phyloP scores from a whole-genome alignment of 2,113 vertebrate species.

The Mirounga angustirostris region DNA sequence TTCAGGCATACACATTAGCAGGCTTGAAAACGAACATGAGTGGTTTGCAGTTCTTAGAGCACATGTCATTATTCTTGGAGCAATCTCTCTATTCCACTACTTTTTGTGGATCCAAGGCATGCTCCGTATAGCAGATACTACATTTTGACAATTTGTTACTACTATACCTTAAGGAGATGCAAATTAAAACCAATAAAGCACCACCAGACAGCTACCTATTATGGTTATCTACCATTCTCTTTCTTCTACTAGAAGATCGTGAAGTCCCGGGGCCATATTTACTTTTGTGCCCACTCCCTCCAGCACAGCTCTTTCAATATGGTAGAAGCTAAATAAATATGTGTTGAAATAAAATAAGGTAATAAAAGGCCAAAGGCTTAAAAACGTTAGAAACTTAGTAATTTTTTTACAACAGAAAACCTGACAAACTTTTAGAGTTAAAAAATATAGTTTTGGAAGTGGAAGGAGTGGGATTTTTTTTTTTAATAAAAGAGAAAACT shows the following conservation, averaged over 20 bases:
- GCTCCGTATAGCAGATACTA: not conserved
- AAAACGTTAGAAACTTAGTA: slow-evolving; percentile 22
- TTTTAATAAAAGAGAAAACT: slow-evolving; percentile 16
- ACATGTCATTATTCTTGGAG: not conserved
- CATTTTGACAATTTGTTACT: not conserved
- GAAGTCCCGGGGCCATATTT: not conserved
- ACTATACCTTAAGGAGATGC: not conserved
- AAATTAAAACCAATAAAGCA: not conserved
- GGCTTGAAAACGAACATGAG: not conserved
- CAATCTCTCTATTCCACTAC: not conserved
- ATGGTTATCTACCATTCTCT: not conserved
- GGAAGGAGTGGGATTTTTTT: slow-evolving; percentile 37
- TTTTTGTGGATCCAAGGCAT: not conserved
- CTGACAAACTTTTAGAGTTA: not conserved
- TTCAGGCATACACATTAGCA: not conserved
- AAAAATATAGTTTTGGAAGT: slow-evolving; percentile 29
- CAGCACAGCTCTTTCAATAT: not conserved
- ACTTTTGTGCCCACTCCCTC: not conserved
- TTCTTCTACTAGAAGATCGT: not conserved
- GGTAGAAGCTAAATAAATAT: slow-evolving; percentile 38
- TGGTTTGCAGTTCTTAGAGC: not conserved
- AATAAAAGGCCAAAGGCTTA: not conserved
- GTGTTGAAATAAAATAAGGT: slow-evolving; percentile 33
- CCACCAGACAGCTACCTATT: not conserved
- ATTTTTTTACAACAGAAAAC: slow-evolving; percentile 40